Evolutionary conservation across 2,888 invertebrate genomes (phyloP), one percentile per base, ranked within the genome.

Genomic region (Pomacea canaliculata): DNA sequence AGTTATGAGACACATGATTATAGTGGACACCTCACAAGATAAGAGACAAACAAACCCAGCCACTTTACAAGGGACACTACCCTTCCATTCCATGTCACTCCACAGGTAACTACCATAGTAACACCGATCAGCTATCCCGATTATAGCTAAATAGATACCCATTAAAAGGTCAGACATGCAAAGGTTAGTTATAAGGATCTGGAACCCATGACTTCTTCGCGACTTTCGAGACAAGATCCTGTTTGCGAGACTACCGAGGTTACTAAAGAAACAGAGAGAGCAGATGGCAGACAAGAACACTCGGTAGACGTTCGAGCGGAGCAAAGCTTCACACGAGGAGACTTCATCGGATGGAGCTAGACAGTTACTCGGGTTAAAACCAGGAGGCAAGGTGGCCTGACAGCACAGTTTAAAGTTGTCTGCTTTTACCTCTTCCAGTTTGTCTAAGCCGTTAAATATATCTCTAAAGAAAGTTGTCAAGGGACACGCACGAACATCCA

Each of bases 1-100:
- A 1, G 93, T 94, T 76, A 94, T 93, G 80, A 94, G 83, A 0
- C 93, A 92, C 46, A 94, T 90, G 71, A 93, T 85, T 37, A 86
- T 82, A 0, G 87, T 85, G 0, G 88, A 87, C 0, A 85, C 85
- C 78, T 88, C 87, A 49, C 76, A 72, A 9, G 91, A 91, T 70
- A 91, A 88, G 0, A 91, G 90, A 37, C 89, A 88, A 51, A 91
- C 83, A 77, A 91, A 90, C 5, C 91, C 91, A 16, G 90, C 90
- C 19, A 89, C 78, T 56, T 89, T 87, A 76, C 91, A 91, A 18
- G 88, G 82, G 18, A 77, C 75, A 75, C 89, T 89, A 10, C 83
- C 81, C 8, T 89, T 82, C 91, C 91, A 91, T 12, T 79, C 76
- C 1, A 84, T 83, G 27, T 68, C 76, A 46, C 84, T 81, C 73